These are phyloP conservation scores for Ophraella communa DNA, from an alignment of 2,888 invertebrate genomes.

Conservation along the genomic window DNA sequence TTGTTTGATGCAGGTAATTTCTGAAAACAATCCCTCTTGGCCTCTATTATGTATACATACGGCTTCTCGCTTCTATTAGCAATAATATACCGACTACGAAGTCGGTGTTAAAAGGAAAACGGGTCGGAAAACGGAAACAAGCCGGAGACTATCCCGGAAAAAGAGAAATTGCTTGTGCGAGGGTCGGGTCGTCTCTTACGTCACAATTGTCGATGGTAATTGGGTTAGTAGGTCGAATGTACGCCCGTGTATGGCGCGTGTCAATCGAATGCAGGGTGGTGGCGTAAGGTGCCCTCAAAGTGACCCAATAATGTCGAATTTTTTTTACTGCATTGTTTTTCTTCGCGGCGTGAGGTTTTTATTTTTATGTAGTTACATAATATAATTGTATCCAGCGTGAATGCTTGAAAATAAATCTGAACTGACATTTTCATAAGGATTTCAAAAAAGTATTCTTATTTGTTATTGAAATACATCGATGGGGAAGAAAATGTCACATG, in stretches of 20 bases:
- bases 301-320: background rate
- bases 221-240: slow-evolving; percentile 37
- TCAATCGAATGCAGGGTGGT: background rate
- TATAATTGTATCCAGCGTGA: no score
- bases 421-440: no score
- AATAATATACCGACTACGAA: background rate
- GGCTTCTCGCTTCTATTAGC: background rate
- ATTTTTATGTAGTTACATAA: background rate
- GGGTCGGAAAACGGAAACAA: slow-evolving; percentile 7
- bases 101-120: slow-evolving; percentile 1
- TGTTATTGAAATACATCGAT: no score
- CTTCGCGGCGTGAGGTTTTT: background rate
- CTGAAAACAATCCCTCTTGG: background rate
- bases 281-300: background rate
- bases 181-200: slow-evolving; percentile 34
- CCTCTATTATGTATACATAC: background rate
- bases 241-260: slow-evolving; percentile 22
- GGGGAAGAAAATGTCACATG: no score
- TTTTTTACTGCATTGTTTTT: background rate
- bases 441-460: no score
- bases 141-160: slow-evolving; percentile 28
- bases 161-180: slow-evolving; percentile 34
- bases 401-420: no score
- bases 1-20: background rate
- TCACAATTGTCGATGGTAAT: slow-evolving; percentile 28